Evolutionary conservation across 1,140 invertebrate species (phyloP).

Genomic region (Forficula auricularia): DNA sequence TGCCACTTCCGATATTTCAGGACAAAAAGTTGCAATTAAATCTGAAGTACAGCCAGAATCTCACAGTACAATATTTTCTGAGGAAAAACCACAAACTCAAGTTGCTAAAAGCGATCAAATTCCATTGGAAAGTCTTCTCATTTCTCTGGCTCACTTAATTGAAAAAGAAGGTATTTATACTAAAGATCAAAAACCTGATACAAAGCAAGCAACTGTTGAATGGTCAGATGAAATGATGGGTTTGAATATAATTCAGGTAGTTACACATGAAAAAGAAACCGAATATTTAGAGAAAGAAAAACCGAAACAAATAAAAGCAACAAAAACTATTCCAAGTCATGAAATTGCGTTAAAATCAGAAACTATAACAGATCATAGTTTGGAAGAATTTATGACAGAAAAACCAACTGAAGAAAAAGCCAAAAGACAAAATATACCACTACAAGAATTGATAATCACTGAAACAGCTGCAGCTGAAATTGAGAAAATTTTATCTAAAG

Average conservation of each 20-base stretch:
- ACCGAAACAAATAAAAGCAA: constrained; percentile 25
- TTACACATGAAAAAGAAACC: constrained; percentile 34
- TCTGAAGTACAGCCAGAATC: constrained; percentile 31
- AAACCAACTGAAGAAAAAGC: constrained; percentile 27
- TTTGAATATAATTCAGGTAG: constrained; percentile 30
- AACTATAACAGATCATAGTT: constrained; percentile 28
- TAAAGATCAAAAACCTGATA: constrained; percentile 26
- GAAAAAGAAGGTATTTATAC: constrained; percentile 36
- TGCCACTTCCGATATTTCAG: constrained; percentile 29
- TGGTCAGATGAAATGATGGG: constrained; percentile 28
- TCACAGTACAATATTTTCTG: constrained; percentile 26
- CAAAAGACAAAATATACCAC: constrained; percentile 29
- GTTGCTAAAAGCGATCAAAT: constrained; percentile 29
- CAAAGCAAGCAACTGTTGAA: constrained; percentile 30
- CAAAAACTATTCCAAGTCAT: constrained; percentile 27
- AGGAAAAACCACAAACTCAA: constrained; percentile 22
- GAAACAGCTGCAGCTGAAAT: constrained; percentile 33
- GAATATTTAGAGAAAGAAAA: constrained; percentile 23
- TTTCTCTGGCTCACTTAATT: constrained; percentile 30
- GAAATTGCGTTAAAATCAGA: constrained; percentile 31
- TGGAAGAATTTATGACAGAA: constrained; percentile 24
- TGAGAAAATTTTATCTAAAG: constrained; percentile 26
- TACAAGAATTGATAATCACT: constrained; percentile 34
- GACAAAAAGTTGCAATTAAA: constrained; percentile 30
- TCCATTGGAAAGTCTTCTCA: constrained; percentile 30